These are phyloP conservation scores for Parnassius mnemosyne DNA, from an alignment of 2,888 invertebrate genomes.

Conservation along the genomic window DNA sequence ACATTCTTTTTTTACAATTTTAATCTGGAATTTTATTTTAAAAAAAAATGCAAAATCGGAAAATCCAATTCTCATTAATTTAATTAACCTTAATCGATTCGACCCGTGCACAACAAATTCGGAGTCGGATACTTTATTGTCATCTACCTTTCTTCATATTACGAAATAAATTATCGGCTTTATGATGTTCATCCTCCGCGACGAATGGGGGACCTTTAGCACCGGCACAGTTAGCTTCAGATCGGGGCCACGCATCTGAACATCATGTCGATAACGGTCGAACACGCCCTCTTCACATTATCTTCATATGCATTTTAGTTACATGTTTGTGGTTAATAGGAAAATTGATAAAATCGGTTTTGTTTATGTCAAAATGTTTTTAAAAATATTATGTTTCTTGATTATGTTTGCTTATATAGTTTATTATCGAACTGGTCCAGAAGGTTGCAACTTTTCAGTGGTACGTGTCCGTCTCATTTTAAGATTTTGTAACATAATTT, in stretches of 20 bases:
- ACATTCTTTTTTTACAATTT: neutral
- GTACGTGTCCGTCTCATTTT: too few species aligned
- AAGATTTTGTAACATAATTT: too few species aligned
- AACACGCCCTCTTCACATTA: constrained; percentile 33
- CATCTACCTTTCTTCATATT: constrained; percentile 5
- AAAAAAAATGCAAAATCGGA: constrained; percentile 4
- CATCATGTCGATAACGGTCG: constrained; percentile 38
- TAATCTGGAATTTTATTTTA: constrained; percentile 1
- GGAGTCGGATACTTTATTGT: neutral
- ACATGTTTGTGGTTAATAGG: constrained; percentile 21
- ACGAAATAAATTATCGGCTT: constrained; percentile 29
- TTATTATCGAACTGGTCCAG: too few species aligned
- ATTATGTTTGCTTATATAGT: too few species aligned
- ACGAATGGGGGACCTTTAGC: constrained; percentile 35
- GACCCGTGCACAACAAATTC: constrained; percentile 7
- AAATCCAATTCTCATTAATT: constrained; percentile 11
- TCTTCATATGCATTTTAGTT: constrained; percentile 29
- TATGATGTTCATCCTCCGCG: constrained; percentile 34
- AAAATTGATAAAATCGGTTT: constrained; percentile 8
- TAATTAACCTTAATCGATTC: constrained; percentile 2
- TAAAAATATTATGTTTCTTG: too few species aligned
- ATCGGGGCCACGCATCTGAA: constrained; percentile 39
- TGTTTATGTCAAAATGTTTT: too few species aligned
- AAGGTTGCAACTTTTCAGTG: too few species aligned
- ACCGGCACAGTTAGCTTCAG: constrained; percentile 33